Percentiles rank a stretch among this genome's conserved stretches.
These are phyloP conservation scores for Platycheirus rosarum DNA, from an alignment of 2,888 invertebrate genomes.

Conservation along the genomic window DNA sequence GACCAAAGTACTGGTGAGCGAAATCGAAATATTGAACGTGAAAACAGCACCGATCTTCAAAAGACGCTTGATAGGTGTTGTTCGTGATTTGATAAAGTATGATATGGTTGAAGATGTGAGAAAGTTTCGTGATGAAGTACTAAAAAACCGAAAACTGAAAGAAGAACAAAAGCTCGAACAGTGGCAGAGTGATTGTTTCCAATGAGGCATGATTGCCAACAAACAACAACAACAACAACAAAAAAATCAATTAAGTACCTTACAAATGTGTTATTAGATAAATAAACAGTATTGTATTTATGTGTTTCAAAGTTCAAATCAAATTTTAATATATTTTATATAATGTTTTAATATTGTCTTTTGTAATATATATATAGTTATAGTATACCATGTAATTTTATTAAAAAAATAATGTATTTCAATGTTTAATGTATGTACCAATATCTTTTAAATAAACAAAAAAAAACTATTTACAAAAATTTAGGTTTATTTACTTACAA, in stretches of 20 bases:
- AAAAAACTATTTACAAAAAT: too few relatives aligned
- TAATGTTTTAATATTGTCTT: slow-evolving; percentile 7
- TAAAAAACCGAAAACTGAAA: slow-evolving; percentile 2
- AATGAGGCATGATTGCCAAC: slow-evolving; percentile 41
- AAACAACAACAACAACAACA: too few relatives aligned
- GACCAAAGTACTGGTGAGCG: slow-evolving; percentile 76
- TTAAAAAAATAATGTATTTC: neutral
- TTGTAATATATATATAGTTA: slow-evolving; percentile 1
- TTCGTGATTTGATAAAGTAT: slow-evolving; percentile 76
- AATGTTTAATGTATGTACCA: neutral
- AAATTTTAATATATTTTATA: slow-evolving; percentile 30
- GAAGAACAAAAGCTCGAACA: neutral
- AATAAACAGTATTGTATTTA: slow-evolving; percentile 59
- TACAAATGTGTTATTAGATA: slow-evolving; percentile 62
- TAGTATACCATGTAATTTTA: slow-evolving; percentile 16
- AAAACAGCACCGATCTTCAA: slow-evolving; percentile 78
- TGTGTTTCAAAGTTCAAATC: slow-evolving; percentile 57
- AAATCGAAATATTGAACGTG: slow-evolving; percentile 77
- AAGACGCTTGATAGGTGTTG: slow-evolving; percentile 77
- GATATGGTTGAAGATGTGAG: slow-evolving; percentile 45
- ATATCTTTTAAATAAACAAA: neutral
- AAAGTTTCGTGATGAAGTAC: slow-evolving; percentile 16
- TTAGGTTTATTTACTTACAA: too few relatives aligned
- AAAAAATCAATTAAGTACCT: slow-evolving; percentile 46
- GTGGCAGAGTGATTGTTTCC: neutral